Percentiles rank a stretch among this genome's conserved stretches.
These are phyloP conservation scores for Pantherophis vulpinus DNA, from an alignment of 2,797 vertebrate genomes.

Conservation along the genomic window DNA sequence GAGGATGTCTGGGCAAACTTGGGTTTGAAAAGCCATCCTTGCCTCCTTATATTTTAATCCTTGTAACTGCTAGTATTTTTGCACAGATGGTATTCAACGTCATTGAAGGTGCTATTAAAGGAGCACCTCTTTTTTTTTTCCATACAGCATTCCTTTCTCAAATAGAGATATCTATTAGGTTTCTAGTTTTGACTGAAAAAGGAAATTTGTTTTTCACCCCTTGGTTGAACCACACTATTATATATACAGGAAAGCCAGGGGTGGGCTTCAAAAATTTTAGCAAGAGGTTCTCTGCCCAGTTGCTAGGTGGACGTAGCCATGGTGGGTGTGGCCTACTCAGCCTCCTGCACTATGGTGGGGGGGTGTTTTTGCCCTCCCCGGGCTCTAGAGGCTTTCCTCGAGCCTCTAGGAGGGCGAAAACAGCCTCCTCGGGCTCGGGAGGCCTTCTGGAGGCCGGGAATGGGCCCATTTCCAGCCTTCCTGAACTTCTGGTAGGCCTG, in stretches of 20 bases:
- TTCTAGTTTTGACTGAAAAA: neutral
- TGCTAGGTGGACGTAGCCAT: too few species aligned
- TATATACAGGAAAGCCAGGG: neutral
- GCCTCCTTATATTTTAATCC: neutral
- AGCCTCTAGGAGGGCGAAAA: too few species aligned
- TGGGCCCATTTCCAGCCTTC: too few species aligned
- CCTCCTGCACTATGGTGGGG: too few species aligned
- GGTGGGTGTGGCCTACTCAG: too few species aligned
- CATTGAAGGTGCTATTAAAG: neutral
- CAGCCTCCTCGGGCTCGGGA: too few species aligned
- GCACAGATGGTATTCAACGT: neutral
- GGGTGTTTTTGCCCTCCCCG: too few species aligned
- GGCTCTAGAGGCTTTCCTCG: too few species aligned
- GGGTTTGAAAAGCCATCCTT: neutral
- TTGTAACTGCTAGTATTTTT: neutral
- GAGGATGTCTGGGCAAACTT: neutral
- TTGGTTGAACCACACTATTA: neutral
- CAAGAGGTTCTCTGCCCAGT: too few species aligned
- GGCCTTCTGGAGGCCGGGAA: too few species aligned
- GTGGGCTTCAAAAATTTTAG: too few species aligned
- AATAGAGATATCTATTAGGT: neutral
- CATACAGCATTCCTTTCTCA: neutral
- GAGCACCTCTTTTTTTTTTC: neutral
- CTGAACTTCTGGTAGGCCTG: too few species aligned
- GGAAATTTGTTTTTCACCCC: neutral